A percentile compares a stretch with the other conserved stretches of the same genome.
Evolutionary conservation across 2,888 invertebrate genomes (phyloP).

Genomic region (Epinotia bilunana): DNA sequence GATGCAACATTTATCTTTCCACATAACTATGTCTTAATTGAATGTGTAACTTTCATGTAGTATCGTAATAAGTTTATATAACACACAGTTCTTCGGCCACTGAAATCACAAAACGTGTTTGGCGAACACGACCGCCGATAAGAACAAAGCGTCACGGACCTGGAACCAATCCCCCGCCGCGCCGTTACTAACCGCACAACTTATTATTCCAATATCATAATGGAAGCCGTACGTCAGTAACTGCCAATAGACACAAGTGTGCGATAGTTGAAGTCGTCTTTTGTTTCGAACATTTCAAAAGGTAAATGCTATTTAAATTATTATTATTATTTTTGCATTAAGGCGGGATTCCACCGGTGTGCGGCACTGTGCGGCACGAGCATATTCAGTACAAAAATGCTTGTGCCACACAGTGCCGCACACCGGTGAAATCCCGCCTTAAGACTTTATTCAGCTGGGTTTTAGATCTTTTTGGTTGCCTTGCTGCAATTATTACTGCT

Average conservation of each 20-base stretch:
- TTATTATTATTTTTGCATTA: too few relatives aligned
- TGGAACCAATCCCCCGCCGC: conserved; percentile 36
- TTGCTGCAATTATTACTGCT: background rate
- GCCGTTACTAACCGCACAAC: conserved; percentile 34
- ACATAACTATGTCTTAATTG: background rate
- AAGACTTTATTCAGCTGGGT: too few relatives aligned
- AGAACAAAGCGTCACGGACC: conserved; percentile 14
- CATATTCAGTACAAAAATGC: too few relatives aligned
- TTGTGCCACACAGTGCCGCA: too few relatives aligned
- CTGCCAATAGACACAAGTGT: conserved; percentile 52
- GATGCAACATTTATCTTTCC: background rate
- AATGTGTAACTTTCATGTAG: background rate
- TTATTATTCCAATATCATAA: conserved; percentile 28
- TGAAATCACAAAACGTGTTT: conserved; percentile 25
- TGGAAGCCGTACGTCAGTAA: conserved; percentile 45
- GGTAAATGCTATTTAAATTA: background rate
- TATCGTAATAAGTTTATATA: background rate
- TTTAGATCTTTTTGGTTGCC: background rate
- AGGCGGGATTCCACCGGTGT: too few relatives aligned
- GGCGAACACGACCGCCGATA: conserved; percentile 8
- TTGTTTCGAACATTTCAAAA: conserved; percentile 28
- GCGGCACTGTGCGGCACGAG: too few relatives aligned
- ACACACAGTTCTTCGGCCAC: background rate
- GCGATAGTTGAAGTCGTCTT: conserved; percentile 30
- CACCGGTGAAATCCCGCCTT: too few relatives aligned